Percentiles rank a stretch among this genome's conserved stretches.
These are phyloP conservation scores for Battus philenor DNA, from an alignment of 1,140 invertebrate genomes.

Conservation along the genomic window DNA sequence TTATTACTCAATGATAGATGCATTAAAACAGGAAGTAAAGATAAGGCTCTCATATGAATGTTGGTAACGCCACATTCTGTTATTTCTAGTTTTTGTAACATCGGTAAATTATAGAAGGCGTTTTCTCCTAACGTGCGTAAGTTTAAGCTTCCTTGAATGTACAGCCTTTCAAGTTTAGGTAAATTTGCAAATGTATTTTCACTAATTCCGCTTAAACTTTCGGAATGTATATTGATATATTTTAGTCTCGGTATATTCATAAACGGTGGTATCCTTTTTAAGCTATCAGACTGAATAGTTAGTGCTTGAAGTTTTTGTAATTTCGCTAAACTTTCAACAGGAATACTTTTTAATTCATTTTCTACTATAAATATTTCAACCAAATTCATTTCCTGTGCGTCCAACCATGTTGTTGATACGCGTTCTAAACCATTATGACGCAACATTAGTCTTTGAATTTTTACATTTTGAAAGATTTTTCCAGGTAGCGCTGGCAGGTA, in stretches of 20 bases:
- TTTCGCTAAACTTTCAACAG: conserved; percentile 85
- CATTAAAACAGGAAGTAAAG: conserved; percentile 82
- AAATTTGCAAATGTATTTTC: conserved; percentile 84
- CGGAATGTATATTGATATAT: conserved; percentile 83
- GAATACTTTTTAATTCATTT: conserved; percentile 85
- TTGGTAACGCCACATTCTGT: conserved; percentile 86
- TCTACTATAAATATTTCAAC: conserved; percentile 91
- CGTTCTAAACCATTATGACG: conserved; percentile 89
- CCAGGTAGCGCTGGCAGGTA: conserved; percentile 88
- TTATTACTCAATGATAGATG: conserved; percentile 85
- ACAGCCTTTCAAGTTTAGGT: conserved; percentile 84
- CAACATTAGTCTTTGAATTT: conserved; percentile 87
- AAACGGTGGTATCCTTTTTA: conserved; percentile 84
- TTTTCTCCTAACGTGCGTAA: conserved; percentile 83
- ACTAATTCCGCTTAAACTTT: conserved; percentile 81
- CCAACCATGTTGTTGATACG: conserved; percentile 87
- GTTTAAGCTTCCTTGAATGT: conserved; percentile 82
- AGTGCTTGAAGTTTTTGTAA: conserved; percentile 87
- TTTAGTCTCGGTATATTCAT: conserved; percentile 79
- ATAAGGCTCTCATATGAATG: conserved; percentile 86
- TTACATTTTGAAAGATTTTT: conserved; percentile 83
- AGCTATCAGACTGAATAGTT: conserved; percentile 84
- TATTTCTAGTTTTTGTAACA: conserved; percentile 84
- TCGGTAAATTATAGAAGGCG: conserved; percentile 84
- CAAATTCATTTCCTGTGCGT: conserved; percentile 84